A percentile compares a stretch with the other conserved stretches of the same genome.
These are phyloP conservation scores for Enteromius treurensis DNA, from an alignment of 2,797 vertebrate species.

Conservation along the genomic window DNA sequence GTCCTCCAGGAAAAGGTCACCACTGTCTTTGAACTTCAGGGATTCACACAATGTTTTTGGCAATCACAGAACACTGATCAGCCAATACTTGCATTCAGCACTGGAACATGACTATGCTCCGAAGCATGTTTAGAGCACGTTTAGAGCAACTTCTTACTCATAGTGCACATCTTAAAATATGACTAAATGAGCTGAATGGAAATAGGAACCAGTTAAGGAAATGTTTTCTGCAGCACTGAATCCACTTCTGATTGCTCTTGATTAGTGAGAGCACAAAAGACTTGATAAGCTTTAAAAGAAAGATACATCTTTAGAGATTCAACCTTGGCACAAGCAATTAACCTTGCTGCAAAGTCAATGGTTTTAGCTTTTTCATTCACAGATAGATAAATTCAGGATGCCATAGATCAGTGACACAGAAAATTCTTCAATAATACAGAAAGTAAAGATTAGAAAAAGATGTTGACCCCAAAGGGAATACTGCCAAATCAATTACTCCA, in stretches of 20 bases:
- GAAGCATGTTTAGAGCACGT: not conserved
- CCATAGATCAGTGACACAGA: slow-evolving; percentile 16
- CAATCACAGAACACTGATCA: not conserved
- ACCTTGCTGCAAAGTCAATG: not conserved
- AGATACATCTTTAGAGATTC: not conserved
- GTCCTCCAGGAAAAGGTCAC: not conserved
- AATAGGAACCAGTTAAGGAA: not conserved
- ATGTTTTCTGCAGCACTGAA: not conserved
- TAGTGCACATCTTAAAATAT: not conserved
- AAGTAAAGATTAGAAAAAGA: slow-evolving; percentile 42
- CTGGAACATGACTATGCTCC: not conserved
- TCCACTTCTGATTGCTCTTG: not conserved
- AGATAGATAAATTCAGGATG: slow-evolving; percentile 5
- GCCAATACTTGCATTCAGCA: not conserved
- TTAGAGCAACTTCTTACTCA: not conserved
- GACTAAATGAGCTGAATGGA: not conserved
- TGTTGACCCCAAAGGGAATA: slow-evolving; percentile 10
- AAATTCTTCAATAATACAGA: slow-evolving; percentile 2
- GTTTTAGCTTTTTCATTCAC: not conserved
- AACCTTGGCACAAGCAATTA: not conserved
- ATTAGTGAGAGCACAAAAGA: not conserved
- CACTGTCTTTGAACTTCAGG: not conserved
- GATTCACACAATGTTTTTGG: not conserved
- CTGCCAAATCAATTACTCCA: slow-evolving; percentile 19
- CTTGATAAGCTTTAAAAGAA: not conserved